Percentiles rank a stretch among this genome's conserved stretches.
These are phyloP conservation scores for Sciurus carolinensis DNA, from an alignment of 2,797 vertebrate genomes.

Conservation along the genomic window DNA sequence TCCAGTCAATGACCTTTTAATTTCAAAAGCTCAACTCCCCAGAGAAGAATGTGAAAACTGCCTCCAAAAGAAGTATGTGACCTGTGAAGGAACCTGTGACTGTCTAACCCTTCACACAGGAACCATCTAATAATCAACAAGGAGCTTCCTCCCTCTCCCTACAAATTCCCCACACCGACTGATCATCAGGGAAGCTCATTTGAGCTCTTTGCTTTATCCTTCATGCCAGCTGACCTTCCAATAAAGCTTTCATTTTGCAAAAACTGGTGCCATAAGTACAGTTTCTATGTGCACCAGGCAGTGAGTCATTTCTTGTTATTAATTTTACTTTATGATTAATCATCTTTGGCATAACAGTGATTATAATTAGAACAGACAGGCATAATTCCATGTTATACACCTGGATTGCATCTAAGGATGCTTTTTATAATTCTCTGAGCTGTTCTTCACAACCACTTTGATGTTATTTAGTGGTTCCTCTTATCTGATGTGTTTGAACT, in stretches of 20 bases:
- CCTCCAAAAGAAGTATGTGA: neutral
- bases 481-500: slow-evolving; percentile 77
- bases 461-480: slow-evolving; percentile 62
- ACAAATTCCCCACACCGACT: neutral
- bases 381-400: neutral
- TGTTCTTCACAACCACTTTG: slow-evolving; percentile 50
- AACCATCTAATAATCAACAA: neutral
- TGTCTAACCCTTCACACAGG: neutral
- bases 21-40: neutral
- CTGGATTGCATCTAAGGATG: slow-evolving; percentile 2
- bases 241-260: neutral
- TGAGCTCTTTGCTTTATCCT: neutral
- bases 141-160: neutral
- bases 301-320: neutral
- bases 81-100: too few species aligned
- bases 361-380: slow-evolving; percentile 57
- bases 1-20: neutral
- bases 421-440: slow-evolving; percentile 50
- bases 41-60: neutral
- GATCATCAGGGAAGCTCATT: neutral
- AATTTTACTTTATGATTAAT: slow-evolving; percentile 39
- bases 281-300: neutral
- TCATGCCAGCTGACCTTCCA: neutral
- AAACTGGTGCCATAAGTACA: neutral
- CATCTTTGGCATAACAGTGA: neutral